Evolutionary conservation across 2,113 vertebrate genomes (phyloP), one percentile per base, ranked within the genome.

Genomic region (Crypturellus undulatus): DNA sequence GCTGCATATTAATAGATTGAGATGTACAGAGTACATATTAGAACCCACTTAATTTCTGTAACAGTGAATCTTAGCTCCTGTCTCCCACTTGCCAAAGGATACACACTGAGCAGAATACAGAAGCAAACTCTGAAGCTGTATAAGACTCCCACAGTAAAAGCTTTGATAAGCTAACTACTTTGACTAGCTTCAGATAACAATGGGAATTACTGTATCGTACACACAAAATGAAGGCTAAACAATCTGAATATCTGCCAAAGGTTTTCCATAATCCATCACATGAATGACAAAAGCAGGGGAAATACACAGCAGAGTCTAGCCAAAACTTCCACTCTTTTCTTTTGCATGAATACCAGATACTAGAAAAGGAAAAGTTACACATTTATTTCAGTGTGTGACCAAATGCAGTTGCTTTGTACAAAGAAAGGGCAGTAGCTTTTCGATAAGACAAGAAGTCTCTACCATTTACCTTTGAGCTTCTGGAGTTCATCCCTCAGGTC

Each of bases 401-500:
- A 62, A 67, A 72, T 49, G 34, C 9, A 51, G 14, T 52, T 69
- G 45, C 34, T 78, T 64, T 52, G 24, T 34, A 45, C 28, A 65
- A 26, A 3, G 40, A 36, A 68, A 78, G 9, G 30, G 64, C 47
- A 52, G 17, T 5, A 54, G 25, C 75, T 72, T 11, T 79, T 84
- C 65, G 78, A 0, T 22, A 51, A 2, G 10, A 75, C 15, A 49
- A 52, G 87, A 49, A 24, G 2, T 54, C 71, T 91, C 54, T 12
- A 18, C 2, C 25, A 87, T 64, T 90, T 87, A 99, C 99, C 99
- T 98, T 99, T 99, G 86, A 99, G 98, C 94, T 99, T 99, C 93
- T 98, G 98, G 42, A 99, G 98, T 77, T 99, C 99, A 9, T 99
- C 99, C 62, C 97, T 97, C 72, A 99, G 97, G 94, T 99, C 99